Evolutionary conservation across 2,113 vertebrate genomes (phyloP), one percentile per base, ranked within the genome.

Genomic region (Pholis gunnellus): DNA sequence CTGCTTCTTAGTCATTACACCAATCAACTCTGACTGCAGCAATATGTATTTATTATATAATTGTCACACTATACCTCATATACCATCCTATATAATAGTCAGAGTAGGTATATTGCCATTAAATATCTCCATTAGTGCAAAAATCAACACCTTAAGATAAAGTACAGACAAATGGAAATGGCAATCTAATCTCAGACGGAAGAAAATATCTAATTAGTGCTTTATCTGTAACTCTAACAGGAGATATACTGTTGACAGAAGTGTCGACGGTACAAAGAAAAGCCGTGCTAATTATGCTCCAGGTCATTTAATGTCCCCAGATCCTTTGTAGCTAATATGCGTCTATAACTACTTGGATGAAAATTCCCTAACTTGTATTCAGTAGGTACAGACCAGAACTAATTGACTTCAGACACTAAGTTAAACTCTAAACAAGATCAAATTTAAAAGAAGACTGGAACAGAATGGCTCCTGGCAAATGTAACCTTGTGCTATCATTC

Each of bases 241-340:
- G 8, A 59, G 75, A 36, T 69, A 38, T 81, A 75, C 83, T 85
- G 17, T 73, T 67, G 64, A 78, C 63, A 25, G 44, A 84, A 60
- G 20, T 29, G 36, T 68, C 65, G 61, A 70, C 61, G 29, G 20
- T 44, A 74, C 36, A 79, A 78, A 75, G 54, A 68, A 34, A 61
- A 34, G 9, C 10, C 13, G 22, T 52, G 59, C 70, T 84, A 77
- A 84, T 86, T 84, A 44, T 57, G 77, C 71, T 67, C 9, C 64
- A 75, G 73, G 76, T 78, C 50, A 78, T 78, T 78, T 81, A 48
- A 75, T 72, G 69, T 68, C 54, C 29, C 20, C 14, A 46, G 15
- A 75, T 44, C 17, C 73, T 52, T 68, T 83, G 72, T 31, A 34
- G 66, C 76, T 78, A 83, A 83, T 78, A 52, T 78, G 46, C 81